Base-by-base conservation (phyloP, 2,113 vertebrate species). In the Thalassarche chlororhynchos region DNA sequence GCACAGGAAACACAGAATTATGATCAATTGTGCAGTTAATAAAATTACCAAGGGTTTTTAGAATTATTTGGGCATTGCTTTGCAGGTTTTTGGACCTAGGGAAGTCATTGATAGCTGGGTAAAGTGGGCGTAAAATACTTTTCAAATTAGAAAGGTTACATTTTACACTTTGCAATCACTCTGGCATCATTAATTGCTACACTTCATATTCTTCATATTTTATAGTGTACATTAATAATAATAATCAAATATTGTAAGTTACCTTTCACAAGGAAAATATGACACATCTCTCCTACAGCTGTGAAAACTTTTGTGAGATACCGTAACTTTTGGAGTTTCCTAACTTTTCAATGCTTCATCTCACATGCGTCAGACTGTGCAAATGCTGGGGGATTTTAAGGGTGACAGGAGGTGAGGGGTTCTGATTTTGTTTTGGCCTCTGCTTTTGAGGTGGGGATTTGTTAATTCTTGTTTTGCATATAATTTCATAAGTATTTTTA, bases 401-500 rank as follows among this genome's bases (percentile, higher is more conserved):
- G 21, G 57, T 88, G 57, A 72, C 54, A 54, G 40, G 36, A 79
- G 54, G 17, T 76, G 11, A 79, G 31, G 36, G 19, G 46, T 87
- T 96, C 70, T 87, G 13, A 28, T 71, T 87, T 83, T 87, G 34
- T 49, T 96, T 90, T 49, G 40, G 42, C 23, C 58, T 74, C 49
- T 91, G 79, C 28, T 94, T 87, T 65, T 91, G 91, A 96, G 66
- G 54, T 72, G 25, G 5, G 2, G 10, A 93, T 94, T 85, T 91
- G 61, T 76, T 87, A 87, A 82, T 64, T 91, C 36, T 72, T 65
- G 12, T 69, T 97, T 95, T 96, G 58, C 58, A 60, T 90, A 16
- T 62, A 46, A 90, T 83, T 89, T 94, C 46, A 25, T 83, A 44
- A 52, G 62, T 77, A 74, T 96, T 92, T 96, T 97, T 80, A 94